Conservation (phyloP, 2,888 invertebrate genomes). For the Latrodectus hesperus region DNA sequence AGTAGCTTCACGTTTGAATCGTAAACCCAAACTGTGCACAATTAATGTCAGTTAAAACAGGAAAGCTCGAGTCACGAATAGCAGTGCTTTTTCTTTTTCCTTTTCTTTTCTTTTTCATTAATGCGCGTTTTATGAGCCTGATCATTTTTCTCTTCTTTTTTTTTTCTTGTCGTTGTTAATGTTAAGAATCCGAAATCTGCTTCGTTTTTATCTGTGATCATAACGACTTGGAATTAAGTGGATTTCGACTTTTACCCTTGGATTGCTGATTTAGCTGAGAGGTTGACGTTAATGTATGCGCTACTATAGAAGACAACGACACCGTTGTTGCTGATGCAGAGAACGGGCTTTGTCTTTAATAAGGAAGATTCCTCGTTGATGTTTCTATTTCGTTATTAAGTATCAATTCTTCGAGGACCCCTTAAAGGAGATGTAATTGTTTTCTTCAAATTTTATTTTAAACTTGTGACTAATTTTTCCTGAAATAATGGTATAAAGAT, state of each 20-base stretch:
- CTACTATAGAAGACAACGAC: neutral
- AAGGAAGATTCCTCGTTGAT: neutral
- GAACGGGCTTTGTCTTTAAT: neutral
- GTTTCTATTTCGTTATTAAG: neutral
- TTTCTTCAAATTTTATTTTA: too few species aligned
- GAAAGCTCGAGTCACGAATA: constrained; percentile 43
- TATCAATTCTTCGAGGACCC: neutral
- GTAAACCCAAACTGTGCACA: constrained; percentile 26
- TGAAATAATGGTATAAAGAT: too few species aligned
- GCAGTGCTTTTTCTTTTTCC: neutral
- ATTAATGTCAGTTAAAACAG: constrained; percentile 45
- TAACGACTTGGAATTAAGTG: neutral
- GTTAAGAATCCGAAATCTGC: neutral
- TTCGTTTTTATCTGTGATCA: neutral
- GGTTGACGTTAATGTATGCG: neutral
- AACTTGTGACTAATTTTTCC: too few species aligned
- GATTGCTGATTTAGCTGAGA: neutral
- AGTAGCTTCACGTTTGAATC: constrained; percentile 22
- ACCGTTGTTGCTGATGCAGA: neutral
- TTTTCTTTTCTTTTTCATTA: constrained; percentile 9
- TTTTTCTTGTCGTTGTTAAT: neutral
- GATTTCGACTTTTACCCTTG: neutral
- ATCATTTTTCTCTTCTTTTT: constrained; percentile 2
- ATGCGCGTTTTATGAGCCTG: constrained; percentile 30
- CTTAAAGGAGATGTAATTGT: too few species aligned